Base-by-base conservation (phyloP, 2,797 vertebrate genomes). In the Paedocypris micromegethes region DNA sequence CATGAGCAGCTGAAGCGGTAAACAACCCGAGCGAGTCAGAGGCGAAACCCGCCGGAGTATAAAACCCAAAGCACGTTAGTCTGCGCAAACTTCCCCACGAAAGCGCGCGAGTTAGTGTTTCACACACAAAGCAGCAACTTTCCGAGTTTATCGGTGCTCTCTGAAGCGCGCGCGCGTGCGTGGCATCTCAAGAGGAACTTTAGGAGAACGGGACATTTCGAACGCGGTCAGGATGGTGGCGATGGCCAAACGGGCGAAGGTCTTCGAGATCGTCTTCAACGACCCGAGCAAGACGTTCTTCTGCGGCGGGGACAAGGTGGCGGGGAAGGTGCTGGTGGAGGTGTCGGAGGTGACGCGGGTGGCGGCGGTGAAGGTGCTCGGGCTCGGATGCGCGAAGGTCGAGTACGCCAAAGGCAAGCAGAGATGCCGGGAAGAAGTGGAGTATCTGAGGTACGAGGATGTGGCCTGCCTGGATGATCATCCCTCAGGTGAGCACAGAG, bases 361-460 rank as follows among this genome's bases (percentile, higher is more conserved):
- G 72, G 87, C 76, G 2, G 79, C 90, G 0, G 75, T 98, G 56
- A 85, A 72, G 60, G 56, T 97, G 2, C 0, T 91, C 74, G 93
- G 89, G 0, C 79, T 93, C 0, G 96, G 96, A 0, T 83, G 88
- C 76, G 95, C 94, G 37, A 94, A 87, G 46, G 95, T 97, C 77
- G 82, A 92, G n/a, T 97, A 96, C 84, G 78, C 87, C 3, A 92
- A 93, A n/a, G 95, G 92, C 0, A 92, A 92, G 4, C 95, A 90
- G 78, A 90, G 92, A 8, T 96, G 94, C 79, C 83, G 85, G 5
- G 90, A 98, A 82, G 90, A 91, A 80, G 81, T 91, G 70, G 91
- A 96, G 23, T 98, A 98, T 46, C 83, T 98, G 43, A 86, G 91
- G 2, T 84, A 90, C 0, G 91, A 96, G 38, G 90, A 93, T 0